A percentile compares a stretch with the other conserved stretches of the same genome.
Conservation (phyloP, 2,113 vertebrate genomes). For the Coturnix japonica region DNA sequence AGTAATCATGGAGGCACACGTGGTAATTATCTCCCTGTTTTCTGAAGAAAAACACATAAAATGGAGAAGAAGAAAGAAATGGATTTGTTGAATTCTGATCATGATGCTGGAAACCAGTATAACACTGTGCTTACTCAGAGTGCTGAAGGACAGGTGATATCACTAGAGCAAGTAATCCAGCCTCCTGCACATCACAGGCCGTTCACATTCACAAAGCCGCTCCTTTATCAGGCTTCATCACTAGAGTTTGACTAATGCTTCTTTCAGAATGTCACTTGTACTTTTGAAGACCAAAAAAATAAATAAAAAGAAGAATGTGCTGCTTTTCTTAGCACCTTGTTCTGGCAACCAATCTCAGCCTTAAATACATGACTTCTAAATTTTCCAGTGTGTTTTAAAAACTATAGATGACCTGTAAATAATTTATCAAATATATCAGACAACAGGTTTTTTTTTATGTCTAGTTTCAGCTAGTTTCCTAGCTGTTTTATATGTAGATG, state of each 20-base stretch:
- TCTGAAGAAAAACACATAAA: neutral
- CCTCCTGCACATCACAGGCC: neutral
- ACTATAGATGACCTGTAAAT: neutral
- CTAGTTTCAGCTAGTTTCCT: neutral
- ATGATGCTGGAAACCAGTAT: neutral
- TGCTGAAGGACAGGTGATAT: constrained; percentile 30
- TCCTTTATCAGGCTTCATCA: constrained; percentile 35
- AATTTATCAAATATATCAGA: neutral
- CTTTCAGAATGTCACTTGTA: constrained; percentile 43
- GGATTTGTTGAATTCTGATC: constrained; percentile 15
- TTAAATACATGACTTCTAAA: neutral
- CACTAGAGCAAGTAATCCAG: neutral
- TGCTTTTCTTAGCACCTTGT: constrained; percentile 32
- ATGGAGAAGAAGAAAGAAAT: neutral
- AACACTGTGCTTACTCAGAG: constrained; percentile 17
- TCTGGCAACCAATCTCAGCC: constrained; percentile 27
- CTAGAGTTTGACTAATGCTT: constrained; percentile 48
- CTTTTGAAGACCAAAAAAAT: neutral
- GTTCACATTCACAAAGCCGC: neutral
- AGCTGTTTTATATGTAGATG: neutral
- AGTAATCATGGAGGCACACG: neutral
- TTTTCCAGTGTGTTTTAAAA: neutral
- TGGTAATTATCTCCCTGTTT: neutral
- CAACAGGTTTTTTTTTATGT: neutral
- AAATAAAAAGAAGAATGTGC: neutral